Base-by-base conservation (phyloP, 2,888 invertebrate genomes). In the Pediacus dermestoides region DNA sequence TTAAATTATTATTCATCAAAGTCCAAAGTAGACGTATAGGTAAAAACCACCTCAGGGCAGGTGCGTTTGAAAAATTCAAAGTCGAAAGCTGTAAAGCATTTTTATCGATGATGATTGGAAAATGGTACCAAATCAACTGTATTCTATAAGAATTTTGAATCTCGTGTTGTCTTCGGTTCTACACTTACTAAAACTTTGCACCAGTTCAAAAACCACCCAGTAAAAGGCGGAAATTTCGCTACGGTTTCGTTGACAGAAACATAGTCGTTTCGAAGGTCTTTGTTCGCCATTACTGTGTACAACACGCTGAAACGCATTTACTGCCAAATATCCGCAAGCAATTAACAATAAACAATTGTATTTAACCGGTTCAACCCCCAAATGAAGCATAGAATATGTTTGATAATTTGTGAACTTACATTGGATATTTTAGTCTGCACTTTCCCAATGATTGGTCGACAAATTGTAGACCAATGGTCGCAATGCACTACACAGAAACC, bases 391-490 rank as follows among this genome's bases (percentile, higher is more conserved):
- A 55, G 61, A 61, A 64, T 65, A 66, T 68, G 74, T 74, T 74
- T 74, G 76, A 77, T 77, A 79, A 78, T 78, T 78, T 78, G 77
- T 76, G 76, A 73, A 81, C 81, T 81, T 81, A 81, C 81, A 79
- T 80, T 79, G 79, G 79, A 76, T 77, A 78, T 75, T 77, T 76
- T 75, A 74, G 74, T 74, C 71, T 71, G 80, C 80, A 81, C 81
- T 84, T 81, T 85, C 80, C 78, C 84, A 77, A 84, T 85, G 87
- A 87, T 88, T 88, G 88, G 87, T 83, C 82, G 83, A 80, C 81
- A 78, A 81, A 81, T 76, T 79, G 78, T 82, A 82, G 82, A 82
- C 83, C 82, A 84, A 85, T 84, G 84, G 83, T 76, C 83, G 82
- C 81, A 78, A 78, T 80, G 83, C 83, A 73, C 71, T 70, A 68